A percentile compares a stretch with the other conserved stretches of the same genome.
Conservation (phyloP, 2,888 invertebrate genomes). For the Polymixis lichenea region DNA sequence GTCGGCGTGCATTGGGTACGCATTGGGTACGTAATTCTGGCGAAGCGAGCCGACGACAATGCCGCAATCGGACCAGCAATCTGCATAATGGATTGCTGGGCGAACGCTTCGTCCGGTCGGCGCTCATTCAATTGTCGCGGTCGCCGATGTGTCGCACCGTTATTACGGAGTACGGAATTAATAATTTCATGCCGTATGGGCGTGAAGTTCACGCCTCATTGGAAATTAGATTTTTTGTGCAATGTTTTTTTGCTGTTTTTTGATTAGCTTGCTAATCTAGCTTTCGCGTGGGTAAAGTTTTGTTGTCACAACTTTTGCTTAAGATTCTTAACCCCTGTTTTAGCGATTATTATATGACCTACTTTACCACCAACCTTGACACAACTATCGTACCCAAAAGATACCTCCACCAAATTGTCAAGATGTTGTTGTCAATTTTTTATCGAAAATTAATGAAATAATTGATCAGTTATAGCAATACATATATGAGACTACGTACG, state of each 20-base stretch:
- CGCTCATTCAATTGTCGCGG: slow-evolving; percentile 89
- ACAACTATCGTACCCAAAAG: background rate
- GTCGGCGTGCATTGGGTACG: slow-evolving; percentile 68
- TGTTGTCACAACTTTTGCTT: slow-evolving; percentile 2
- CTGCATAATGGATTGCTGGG: slow-evolving; percentile 90
- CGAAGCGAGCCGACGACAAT: slow-evolving; percentile 86
- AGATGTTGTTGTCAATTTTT: background rate
- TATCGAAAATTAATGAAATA: background rate
- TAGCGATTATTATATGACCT: background rate
- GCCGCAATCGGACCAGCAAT: slow-evolving; percentile 89
- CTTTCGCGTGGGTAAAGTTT: background rate
- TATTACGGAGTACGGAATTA: slow-evolving; percentile 88
- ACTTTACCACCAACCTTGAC: background rate
- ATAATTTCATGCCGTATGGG: slow-evolving; percentile 80
- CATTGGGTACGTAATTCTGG: slow-evolving; percentile 80
- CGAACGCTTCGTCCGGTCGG: slow-evolving; percentile 85
- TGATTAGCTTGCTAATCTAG: slow-evolving; percentile 46
- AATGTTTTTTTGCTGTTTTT: slow-evolving; percentile 29
- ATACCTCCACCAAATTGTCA: background rate
- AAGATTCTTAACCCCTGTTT: background rate
- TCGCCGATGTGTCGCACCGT: slow-evolving; percentile 86
- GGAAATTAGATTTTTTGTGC: slow-evolving; percentile 47
- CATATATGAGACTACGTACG: slow-evolving; percentile 18
- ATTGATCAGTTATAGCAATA: background rate
- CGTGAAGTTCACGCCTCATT: slow-evolving; percentile 58